These are phyloP conservation scores for Coptodon bakossiorum DNA, from an alignment of 2,113 vertebrate species.

Conservation along the genomic window DNA sequence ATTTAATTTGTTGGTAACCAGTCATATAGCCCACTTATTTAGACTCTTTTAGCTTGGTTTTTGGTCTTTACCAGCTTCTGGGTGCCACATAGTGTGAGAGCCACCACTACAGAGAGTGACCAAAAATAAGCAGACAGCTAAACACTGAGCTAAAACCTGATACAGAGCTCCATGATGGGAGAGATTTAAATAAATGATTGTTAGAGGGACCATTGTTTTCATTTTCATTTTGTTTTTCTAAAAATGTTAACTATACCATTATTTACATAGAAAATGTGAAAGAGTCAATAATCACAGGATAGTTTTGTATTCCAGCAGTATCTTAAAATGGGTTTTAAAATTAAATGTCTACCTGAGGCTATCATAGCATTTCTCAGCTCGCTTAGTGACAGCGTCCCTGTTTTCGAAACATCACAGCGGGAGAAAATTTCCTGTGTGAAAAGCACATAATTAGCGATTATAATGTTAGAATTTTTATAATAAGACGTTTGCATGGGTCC, in stretches of 20 bases:
- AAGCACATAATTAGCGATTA: not conserved
- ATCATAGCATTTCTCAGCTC: not conserved
- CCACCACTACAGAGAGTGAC: not conserved
- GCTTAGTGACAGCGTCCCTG: not conserved
- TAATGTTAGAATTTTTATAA: not conserved
- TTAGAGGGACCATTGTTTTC: not conserved
- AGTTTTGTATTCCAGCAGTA: not conserved
- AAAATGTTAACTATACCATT: not conserved
- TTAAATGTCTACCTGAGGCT: not conserved
- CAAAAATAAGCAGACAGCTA: not conserved
- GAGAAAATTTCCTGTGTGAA: conserved; percentile 61
- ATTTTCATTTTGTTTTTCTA: not conserved
- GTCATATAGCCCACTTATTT: not conserved
- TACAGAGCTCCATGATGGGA: not conserved
- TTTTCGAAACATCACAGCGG: not conserved
- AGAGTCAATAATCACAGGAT: not conserved
- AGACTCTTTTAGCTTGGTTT: not conserved
- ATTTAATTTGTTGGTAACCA: not conserved
- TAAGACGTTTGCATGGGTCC: not conserved
- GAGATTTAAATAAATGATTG: not conserved
- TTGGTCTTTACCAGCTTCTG: not conserved
- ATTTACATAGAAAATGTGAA: not conserved
- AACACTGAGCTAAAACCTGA: not conserved
- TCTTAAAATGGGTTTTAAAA: not conserved
- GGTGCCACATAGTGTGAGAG: not conserved